Percentiles rank a stretch among this genome's conserved stretches.
Evolutionary conservation across 2,888 invertebrate genomes (phyloP).

Genomic region (Neria commutata): DNA sequence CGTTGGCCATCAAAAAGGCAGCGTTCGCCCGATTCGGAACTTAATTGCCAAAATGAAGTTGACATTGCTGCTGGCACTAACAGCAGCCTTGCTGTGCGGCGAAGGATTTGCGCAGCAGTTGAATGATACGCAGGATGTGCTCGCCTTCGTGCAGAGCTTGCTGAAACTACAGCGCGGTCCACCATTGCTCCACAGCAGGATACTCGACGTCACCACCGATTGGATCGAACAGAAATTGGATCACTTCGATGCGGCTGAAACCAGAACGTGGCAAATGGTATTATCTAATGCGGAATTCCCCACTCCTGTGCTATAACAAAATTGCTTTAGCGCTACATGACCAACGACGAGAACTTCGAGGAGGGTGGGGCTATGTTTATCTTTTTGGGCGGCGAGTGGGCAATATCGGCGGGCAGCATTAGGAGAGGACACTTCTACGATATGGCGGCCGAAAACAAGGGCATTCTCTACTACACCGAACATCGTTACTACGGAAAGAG

Average conservation of each 20-base stretch:
- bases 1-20: too few species aligned
- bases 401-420: slow-evolving; percentile 67
- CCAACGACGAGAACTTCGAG: slow-evolving; percentile 59
- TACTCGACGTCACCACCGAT: slow-evolving; percentile 28
- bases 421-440: slow-evolving; percentile 67
- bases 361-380: slow-evolving; percentile 67
- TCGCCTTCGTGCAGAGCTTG: background rate
- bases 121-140: background rate
- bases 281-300: slow-evolving; percentile 24
- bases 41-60: background rate
- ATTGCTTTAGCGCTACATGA: slow-evolving; percentile 58
- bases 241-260: slow-evolving; percentile 66
- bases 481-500: slow-evolving; percentile 81
- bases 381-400: slow-evolving; percentile 73
- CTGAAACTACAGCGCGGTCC: background rate
- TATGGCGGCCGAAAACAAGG: slow-evolving; percentile 65
- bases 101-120: too few species aligned
- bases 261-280: slow-evolving; percentile 64
- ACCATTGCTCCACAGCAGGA: background rate
- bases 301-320: slow-evolving; percentile 11
- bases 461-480: slow-evolving; percentile 74
- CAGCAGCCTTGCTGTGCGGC: background rate
- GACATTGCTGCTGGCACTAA: background rate
- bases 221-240: slow-evolving; percentile 66
- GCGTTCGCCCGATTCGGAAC: too few species aligned